These are phyloP conservation scores for Ellobius talpinus DNA, from an alignment of 2,113 vertebrate genomes.

Conservation along the genomic window DNA sequence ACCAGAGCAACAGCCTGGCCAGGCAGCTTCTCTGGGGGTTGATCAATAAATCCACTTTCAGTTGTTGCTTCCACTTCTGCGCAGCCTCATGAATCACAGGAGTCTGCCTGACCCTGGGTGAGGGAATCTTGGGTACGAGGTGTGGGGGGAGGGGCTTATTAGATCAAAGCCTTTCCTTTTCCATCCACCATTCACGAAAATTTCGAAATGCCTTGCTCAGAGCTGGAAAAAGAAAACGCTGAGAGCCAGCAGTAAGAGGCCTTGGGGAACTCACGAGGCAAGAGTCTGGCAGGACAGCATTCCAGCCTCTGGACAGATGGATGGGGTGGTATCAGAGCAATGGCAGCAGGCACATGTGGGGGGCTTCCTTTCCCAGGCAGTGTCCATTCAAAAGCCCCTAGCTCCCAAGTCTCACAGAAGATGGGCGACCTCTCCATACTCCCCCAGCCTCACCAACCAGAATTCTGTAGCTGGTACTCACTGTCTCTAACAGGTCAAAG, in stretches of 20 bases:
- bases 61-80: conserved; percentile 13
- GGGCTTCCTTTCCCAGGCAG: not conserved
- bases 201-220: conserved; percentile 58
- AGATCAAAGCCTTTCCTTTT: conserved; percentile 49
- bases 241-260: not conserved
- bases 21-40: not conserved
- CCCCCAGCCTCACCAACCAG: not conserved
- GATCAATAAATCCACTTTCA: conserved; percentile 53
- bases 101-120: not conserved
- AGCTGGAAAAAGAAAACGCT: conserved; percentile 55
- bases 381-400: not conserved
- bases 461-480: fast-evolving
- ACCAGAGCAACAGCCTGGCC: not conserved
- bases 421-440: too few species aligned
- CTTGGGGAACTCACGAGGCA: not conserved
- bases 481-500: not conserved
- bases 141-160: conserved; percentile 46
- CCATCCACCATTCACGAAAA: conserved; percentile 65
- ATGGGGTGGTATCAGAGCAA: not conserved
- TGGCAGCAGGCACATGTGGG: fast-evolving
- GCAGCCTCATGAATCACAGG: not conserved
- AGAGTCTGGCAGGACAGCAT: not conserved
- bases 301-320: not conserved
- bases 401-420: not conserved
- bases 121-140: conserved; percentile 2